These are phyloP conservation scores for Masticophis lateralis DNA, from an alignment of 2,797 vertebrate species.

Conservation along the genomic window DNA sequence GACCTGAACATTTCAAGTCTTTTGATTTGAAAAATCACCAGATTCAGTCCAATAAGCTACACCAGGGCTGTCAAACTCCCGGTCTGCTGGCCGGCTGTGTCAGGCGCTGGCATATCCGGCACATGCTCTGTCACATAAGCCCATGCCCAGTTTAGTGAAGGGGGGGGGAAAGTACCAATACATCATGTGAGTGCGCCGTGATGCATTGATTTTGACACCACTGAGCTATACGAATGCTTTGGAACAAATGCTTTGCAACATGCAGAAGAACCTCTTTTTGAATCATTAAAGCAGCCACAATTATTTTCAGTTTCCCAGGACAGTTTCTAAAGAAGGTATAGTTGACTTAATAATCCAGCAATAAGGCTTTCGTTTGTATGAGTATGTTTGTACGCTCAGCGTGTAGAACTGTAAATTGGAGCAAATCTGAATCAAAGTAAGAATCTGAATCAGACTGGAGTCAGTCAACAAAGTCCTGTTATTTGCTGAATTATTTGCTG, in stretches of 20 bases:
- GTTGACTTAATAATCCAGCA: not conserved
- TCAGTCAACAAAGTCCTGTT: not conserved
- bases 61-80: not conserved
- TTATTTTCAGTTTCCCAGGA: not conserved
- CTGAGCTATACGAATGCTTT: not conserved
- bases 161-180: too few relatives aligned
- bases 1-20: not conserved
- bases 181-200: too few relatives aligned
- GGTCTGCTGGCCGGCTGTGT: too few relatives aligned
- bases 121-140: too few relatives aligned
- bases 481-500: not conserved
- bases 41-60: not conserved
- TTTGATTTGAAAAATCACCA: not conserved
- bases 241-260: not conserved
- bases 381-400: not conserved
- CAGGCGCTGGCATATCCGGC: too few relatives aligned
- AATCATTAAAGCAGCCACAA: not conserved
- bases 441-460: not conserved
- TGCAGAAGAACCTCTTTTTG: not conserved
- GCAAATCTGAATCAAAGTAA: not conserved
- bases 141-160: too few relatives aligned
- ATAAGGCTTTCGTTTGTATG: not conserved
- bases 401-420: not conserved
- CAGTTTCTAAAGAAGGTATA: not conserved
- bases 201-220: too few relatives aligned